Evolutionary conservation across 2,888 invertebrate genomes (phyloP).

Genomic region (Tupiocoris notatus): DNA sequence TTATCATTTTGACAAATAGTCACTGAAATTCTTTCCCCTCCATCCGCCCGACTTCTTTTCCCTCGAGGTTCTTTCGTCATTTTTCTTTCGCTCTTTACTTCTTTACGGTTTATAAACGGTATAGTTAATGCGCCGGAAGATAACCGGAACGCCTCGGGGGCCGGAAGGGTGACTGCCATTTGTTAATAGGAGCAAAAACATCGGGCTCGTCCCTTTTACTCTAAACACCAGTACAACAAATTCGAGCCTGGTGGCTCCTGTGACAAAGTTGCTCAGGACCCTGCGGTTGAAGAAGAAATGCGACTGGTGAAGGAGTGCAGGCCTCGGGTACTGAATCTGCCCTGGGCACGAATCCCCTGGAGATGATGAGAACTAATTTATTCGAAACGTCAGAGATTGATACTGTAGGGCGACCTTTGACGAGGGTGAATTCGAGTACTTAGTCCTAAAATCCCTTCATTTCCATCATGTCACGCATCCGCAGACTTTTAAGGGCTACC

Average conservation of each 20-base stretch:
- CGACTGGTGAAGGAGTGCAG: background rate
- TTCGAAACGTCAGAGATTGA: background rate
- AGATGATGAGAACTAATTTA: background rate
- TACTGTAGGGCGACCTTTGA: background rate
- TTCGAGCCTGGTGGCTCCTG: background rate
- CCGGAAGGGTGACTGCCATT: constrained; percentile 4
- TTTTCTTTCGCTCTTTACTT: background rate
- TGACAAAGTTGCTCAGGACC: background rate
- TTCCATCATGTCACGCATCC: background rate
- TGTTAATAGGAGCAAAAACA: constrained; percentile 26
- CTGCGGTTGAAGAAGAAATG: background rate
- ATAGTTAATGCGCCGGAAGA: constrained; percentile 21
- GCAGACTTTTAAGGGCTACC: no score
- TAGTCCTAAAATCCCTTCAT: background rate
- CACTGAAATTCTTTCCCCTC: background rate
- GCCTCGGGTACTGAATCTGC: background rate
- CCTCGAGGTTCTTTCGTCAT: constrained; percentile 2
- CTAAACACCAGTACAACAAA: background rate
- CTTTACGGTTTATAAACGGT: background rate
- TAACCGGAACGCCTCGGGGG: background rate
- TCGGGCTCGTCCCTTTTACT: background rate
- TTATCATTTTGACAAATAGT: constrained; percentile 17
- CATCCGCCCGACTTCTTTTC: constrained; percentile 13
- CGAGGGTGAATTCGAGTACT: background rate
- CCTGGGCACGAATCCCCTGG: background rate